phyloP scores from a whole-genome alignment of 2,888 invertebrate genomes.

The Plebejus anna region DNA sequence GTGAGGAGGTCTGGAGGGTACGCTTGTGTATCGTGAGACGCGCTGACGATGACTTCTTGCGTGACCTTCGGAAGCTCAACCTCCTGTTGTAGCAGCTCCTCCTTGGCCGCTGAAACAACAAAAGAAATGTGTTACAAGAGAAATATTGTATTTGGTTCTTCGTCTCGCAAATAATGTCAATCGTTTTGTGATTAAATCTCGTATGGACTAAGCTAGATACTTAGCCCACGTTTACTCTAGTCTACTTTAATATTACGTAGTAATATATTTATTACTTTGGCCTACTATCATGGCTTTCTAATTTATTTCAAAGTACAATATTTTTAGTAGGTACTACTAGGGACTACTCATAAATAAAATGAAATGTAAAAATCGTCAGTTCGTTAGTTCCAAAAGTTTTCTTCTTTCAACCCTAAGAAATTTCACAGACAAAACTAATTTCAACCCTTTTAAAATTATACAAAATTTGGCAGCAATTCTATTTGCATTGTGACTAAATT shows the following conservation, averaged over 20 bases:
- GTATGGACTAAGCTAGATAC: too few species aligned
- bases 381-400: slow-evolving; percentile 26
- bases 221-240: too few species aligned
- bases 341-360: neutral
- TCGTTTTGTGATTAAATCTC: too few species aligned
- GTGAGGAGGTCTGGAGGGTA: slow-evolving; percentile 91
- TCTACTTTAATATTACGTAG: too few species aligned
- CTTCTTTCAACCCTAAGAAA: slow-evolving; percentile 32
- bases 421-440: slow-evolving; percentile 40
- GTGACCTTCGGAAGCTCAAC: slow-evolving; percentile 76
- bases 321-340: neutral
- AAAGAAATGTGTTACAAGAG: neutral
- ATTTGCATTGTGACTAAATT: slow-evolving; percentile 39
- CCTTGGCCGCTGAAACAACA: slow-evolving; percentile 68
- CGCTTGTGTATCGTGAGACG: slow-evolving; percentile 78
- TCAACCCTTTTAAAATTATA: slow-evolving; percentile 43
- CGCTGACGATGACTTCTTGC: slow-evolving; percentile 70
- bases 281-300: neutral
- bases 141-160: neutral
- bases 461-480: slow-evolving; percentile 44
- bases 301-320: neutral
- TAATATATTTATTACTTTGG: too few species aligned
- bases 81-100: slow-evolving; percentile 82
- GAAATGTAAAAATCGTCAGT: neutral
- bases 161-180: neutral